A percentile compares a stretch with the other conserved stretches of the same genome.
Evolutionary conservation across 2,113 vertebrate genomes (phyloP).

Genomic region (Aptenodytes forsteri): DNA sequence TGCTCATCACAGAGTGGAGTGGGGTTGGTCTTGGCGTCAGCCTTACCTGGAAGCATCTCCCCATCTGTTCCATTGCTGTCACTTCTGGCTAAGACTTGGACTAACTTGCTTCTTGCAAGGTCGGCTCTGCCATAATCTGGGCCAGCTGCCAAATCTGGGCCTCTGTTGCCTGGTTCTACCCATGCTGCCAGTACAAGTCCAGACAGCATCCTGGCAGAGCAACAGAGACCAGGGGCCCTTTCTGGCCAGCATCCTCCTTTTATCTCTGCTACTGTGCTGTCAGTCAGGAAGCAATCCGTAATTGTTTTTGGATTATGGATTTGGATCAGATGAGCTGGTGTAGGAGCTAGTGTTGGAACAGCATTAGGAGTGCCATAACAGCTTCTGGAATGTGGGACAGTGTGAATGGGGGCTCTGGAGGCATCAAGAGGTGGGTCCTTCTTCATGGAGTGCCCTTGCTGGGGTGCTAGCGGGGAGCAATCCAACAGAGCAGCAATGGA

Average conservation of each 20-base stretch:
- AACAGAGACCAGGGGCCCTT: neutral
- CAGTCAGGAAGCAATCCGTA: neutral
- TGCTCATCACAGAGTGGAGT: neutral
- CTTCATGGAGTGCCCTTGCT: neutral
- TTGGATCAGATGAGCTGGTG: neutral
- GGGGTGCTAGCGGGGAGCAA: fast-evolving
- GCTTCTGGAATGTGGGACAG: neutral
- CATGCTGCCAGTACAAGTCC: neutral
- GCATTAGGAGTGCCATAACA: neutral
- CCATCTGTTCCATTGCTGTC: neutral
- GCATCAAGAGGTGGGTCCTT: neutral
- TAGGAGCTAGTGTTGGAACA: neutral
- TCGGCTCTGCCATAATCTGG: neutral
- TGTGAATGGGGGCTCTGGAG: neutral
- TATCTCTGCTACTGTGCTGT: neutral
- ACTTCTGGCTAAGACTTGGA: neutral
- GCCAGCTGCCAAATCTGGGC: neutral
- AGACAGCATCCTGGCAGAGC: neutral
- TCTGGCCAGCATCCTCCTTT: neutral
- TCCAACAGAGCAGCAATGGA: neutral
- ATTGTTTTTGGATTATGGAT: neutral
- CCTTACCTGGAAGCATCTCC: neutral
- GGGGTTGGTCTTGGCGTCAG: neutral
- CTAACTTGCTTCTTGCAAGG: neutral
- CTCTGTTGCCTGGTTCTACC: neutral